Evolutionary conservation across 2,113 vertebrate species (phyloP).

Genomic region (Siniperca knerii): DNA sequence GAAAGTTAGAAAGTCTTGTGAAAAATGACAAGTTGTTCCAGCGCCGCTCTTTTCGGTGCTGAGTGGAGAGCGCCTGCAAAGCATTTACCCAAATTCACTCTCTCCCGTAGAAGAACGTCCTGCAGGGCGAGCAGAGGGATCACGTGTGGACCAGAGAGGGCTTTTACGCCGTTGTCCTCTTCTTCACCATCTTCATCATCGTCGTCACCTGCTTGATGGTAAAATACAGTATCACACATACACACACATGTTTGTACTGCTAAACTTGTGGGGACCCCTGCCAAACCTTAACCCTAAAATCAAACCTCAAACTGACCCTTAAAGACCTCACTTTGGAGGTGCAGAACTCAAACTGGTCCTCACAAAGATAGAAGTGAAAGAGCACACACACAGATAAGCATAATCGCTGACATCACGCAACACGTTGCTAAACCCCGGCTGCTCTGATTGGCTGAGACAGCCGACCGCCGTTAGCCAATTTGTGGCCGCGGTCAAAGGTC

Average conservation of each 20-base stretch:
- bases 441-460: constrained; percentile 21
- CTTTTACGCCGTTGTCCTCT: constrained; percentile 92
- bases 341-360: not conserved
- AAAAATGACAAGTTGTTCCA: no score
- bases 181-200: constrained; percentile 95
- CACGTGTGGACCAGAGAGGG: constrained; percentile 93
- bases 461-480: constrained; percentile 18
- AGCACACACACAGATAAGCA: constrained; percentile 1
- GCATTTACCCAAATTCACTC: no score
- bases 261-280: not conserved
- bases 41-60: no score
- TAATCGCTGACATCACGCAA: constrained; percentile 10
- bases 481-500: constrained; percentile 13
- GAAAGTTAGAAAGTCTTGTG: no score
- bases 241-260: not conserved
- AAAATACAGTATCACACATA: constrained; percentile 64
- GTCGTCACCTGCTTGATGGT: constrained; percentile 96
- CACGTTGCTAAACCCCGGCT: not conserved
- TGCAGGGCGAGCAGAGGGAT: constrained; percentile 92
- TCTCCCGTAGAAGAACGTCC: constrained; percentile 91
- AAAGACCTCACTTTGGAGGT: no score
- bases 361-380: not conserved
- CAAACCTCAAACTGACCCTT: no score
- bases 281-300: no score
- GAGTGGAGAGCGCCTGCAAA: no score